Base-by-base conservation (phyloP, 2,797 vertebrate species). In the Tokudaia muenninki region DNA sequence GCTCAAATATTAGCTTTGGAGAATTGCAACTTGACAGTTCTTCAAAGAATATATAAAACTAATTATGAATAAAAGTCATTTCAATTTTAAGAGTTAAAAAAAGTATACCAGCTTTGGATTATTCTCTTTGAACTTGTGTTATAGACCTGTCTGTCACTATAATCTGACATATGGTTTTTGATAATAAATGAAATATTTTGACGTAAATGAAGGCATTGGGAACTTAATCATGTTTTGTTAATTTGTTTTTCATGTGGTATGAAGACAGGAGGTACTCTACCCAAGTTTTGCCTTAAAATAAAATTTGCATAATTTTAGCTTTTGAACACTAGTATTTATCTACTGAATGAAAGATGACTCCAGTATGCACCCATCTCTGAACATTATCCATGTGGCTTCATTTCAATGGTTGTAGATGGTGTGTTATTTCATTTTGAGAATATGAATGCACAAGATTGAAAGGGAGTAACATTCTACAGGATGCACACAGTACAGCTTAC, bases 31-130 rank as follows among this genome's bases (percentile, higher is more conserved):
- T 96, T 94, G 97, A 97, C 81, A 94, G 90, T 92, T 97, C 95
- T 96, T 97, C 92, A 94, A 96, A 96, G 96, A 94, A 78, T 14
- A 26, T 94, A 37, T 97, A 70, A 96, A 98, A 86, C 83, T 96
- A 97, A 97, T 97, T 98, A 92, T 67, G 93, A 96, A 24, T 78
- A 93, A 94, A 96, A 96, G 81, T 97, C 41, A 87, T 95, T 97
- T 97, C 86, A 80, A 74, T 92, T 97, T 95, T 86, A 96, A 41
- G 94, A 92, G 84, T 97, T 93, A 74, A 83, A 88, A 81, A 59
- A 94, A 92, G 17, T 8, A 59, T 82, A 50, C 74, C 84, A 88
- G 87, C n/a, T 67, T 52, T 87, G n/a, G 50, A 90, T 97, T 97
- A 96, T 96, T 97, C 86, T 91, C 94, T 97, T 97, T 97, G 86